Evolutionary conservation across 2,797 vertebrate genomes (phyloP).

Genomic region (Diplodus puntazzo): DNA sequence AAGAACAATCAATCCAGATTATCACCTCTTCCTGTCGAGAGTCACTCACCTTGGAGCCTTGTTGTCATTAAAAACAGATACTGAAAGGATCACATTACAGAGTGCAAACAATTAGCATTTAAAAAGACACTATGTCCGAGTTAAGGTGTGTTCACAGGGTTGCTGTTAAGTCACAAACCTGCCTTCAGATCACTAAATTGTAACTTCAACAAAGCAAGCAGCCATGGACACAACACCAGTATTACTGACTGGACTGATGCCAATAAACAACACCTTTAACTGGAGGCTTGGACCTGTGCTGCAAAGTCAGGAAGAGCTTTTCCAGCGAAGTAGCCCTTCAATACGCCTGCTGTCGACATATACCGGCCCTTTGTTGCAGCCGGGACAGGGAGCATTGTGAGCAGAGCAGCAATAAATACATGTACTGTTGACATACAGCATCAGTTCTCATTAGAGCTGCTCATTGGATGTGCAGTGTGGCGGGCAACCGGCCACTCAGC

Average conservation of each 20-base stretch:
- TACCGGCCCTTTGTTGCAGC: constrained; percentile 46
- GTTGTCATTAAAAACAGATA: constrained; percentile 63
- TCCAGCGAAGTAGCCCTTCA: constrained; percentile 31
- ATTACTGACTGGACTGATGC: not conserved
- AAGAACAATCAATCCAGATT: constrained; percentile 59
- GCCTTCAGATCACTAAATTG: constrained; percentile 13
- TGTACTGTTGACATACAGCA: constrained; percentile 57
- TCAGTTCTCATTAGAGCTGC: constrained; percentile 66
- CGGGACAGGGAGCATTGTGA: constrained; percentile 51
- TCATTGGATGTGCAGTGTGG: constrained; percentile 54
- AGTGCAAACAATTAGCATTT: constrained; percentile 56
- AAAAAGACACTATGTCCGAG: constrained; percentile 32
- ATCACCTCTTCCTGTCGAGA: constrained; percentile 73
- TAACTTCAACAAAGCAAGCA: not conserved
- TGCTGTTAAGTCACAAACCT: not conserved
- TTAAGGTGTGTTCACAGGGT: constrained; percentile 5
- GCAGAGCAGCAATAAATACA: constrained; percentile 47
- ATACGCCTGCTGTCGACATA: constrained; percentile 11
- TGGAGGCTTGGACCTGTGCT: constrained; percentile 17
- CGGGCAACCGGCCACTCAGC: constrained; percentile 53
- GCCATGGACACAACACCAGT: constrained; percentile 6
- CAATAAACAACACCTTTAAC: constrained; percentile 28
- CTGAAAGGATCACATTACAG: constrained; percentile 27
- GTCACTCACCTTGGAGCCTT: constrained; percentile 35
- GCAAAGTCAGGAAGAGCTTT: constrained; percentile 32